A percentile compares a stretch with the other conserved stretches of the same genome.
phyloP scores from a whole-genome alignment of 2,113 vertebrate genomes.

The Halcyon malimbica region DNA sequence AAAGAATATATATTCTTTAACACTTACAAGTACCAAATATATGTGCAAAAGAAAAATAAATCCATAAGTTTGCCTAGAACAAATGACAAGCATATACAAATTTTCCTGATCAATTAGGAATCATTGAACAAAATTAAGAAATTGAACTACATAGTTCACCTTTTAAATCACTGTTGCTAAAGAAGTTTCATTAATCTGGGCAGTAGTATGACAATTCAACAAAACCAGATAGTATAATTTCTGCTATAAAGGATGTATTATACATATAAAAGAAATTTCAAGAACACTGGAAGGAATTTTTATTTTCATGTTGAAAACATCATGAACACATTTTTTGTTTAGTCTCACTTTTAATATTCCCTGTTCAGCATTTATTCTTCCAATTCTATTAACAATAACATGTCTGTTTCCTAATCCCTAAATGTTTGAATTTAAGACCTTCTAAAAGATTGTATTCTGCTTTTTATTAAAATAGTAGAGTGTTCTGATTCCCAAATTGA shows the following conservation, averaged over 20 bases:
- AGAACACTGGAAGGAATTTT: background rate
- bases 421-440: background rate
- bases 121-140: slow-evolving; percentile 9
- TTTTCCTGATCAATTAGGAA: background rate
- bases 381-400: background rate
- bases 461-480: background rate
- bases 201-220: background rate
- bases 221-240: background rate
- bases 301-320: background rate
- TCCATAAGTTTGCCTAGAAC: background rate
- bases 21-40: background rate
- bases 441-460: background rate
- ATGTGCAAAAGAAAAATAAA: background rate
- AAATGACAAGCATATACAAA: background rate
- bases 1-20: background rate
- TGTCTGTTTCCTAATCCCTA: background rate
- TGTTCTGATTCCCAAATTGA: background rate
- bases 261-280: background rate
- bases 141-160: background rate
- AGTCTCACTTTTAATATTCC: background rate
- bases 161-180: background rate
- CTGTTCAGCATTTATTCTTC: background rate
- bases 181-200: background rate
- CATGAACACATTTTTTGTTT: background rate
- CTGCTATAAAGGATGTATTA: background rate